Conservation (phyloP, 2,113 vertebrate genomes). For the Trichechus manatus region DNA sequence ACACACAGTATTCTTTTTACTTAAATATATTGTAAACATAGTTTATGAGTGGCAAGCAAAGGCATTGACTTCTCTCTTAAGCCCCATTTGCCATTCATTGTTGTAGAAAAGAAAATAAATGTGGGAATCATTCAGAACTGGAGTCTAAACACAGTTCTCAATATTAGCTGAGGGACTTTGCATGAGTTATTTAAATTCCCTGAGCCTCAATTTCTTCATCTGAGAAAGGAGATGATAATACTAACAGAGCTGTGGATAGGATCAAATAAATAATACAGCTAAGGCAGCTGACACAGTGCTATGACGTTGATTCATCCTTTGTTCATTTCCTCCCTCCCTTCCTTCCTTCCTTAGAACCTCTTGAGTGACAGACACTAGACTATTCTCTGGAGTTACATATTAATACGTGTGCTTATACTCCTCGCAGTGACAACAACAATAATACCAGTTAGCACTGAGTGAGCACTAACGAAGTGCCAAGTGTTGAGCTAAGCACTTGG, state of each 20-base stretch:
- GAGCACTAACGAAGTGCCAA: neutral
- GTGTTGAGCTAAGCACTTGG: neutral
- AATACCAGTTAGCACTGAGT: neutral
- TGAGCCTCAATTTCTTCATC: neutral
- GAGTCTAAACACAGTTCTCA: neutral
- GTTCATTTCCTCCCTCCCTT: neutral
- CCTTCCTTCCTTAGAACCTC: neutral
- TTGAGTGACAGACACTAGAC: neutral
- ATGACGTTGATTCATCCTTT: neutral
- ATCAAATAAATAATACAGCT: neutral
- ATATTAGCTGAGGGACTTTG: neutral
- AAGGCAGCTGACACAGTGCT: neutral
- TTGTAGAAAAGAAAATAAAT: neutral
- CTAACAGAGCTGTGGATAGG: neutral
- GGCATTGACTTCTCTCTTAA: neutral
- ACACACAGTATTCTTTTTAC: neutral
- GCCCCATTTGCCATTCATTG: neutral
- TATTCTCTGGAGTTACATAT: neutral
- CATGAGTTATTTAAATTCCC: neutral
- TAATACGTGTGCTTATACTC: neutral
- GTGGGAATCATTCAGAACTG: neutral
- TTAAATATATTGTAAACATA: neutral
- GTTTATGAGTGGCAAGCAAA: neutral
- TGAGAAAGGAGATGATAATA: neutral
- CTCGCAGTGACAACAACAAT: neutral